Evolutionary conservation across 2,113 vertebrate genomes (phyloP).

Genomic region (Galeopterus variegatus): DNA sequence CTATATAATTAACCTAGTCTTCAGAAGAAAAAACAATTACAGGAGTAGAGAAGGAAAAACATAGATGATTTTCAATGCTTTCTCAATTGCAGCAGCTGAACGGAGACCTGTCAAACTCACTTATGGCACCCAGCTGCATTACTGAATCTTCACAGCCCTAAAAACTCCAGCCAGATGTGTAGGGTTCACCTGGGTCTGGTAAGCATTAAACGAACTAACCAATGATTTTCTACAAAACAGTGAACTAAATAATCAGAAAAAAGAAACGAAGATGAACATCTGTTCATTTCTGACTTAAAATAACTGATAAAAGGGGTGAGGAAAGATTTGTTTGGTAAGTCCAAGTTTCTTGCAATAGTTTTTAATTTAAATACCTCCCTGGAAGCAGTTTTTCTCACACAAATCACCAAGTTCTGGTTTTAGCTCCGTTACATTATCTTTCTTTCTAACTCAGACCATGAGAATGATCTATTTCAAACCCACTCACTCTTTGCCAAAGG

Average conservation of each 20-base stretch:
- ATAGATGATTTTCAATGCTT: neutral
- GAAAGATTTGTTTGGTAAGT: neutral
- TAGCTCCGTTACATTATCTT: neutral
- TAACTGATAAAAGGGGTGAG: neutral
- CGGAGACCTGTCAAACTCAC: neutral
- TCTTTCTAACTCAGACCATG: neutral
- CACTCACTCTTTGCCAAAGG: neutral
- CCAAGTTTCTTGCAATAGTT: neutral
- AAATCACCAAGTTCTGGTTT: neutral
- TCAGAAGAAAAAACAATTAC: constrained; percentile 50
- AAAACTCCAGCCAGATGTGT: neutral
- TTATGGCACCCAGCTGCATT: neutral
- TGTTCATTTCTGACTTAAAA: neutral
- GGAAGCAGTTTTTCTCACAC: neutral
- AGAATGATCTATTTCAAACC: neutral
- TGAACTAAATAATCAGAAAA: neutral
- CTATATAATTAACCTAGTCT: constrained; percentile 68
- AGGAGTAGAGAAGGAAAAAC: constrained; percentile 50
- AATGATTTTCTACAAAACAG: neutral
- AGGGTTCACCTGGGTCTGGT: neutral
- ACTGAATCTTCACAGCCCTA: neutral
- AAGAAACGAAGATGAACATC: neutral
- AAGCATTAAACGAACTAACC: neutral
- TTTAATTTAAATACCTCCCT: neutral
- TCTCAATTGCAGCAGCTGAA: constrained; percentile 11